Conservation (phyloP, 1,140 invertebrate genomes). For the Scaptomyza montana region DNA sequence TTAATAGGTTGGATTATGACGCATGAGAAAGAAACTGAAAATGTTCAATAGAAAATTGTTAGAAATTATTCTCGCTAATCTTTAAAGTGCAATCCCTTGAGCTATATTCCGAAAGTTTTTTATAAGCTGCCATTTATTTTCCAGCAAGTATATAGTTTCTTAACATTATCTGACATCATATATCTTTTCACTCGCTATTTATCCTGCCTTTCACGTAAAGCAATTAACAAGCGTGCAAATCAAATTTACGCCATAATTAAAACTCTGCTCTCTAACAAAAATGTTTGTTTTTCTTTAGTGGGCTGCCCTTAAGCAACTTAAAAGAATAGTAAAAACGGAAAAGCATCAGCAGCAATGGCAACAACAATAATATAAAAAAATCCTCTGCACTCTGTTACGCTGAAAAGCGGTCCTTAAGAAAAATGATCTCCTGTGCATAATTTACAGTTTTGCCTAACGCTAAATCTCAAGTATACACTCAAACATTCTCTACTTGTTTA, state of each 20-base stretch:
- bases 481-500: conserved; percentile 81
- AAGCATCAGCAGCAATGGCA: conserved; percentile 16
- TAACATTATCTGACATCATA: conserved; percentile 5
- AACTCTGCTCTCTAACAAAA: conserved; percentile 61
- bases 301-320: conserved; percentile 14
- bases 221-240: conserved; percentile 74
- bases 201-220: conserved; percentile 18
- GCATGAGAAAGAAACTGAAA: neutral
- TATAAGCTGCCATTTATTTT: no score
- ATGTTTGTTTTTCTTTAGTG: conserved; percentile 51
- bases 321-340: conserved; percentile 46
- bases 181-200: neutral
- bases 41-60: no score
- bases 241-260: conserved; percentile 80
- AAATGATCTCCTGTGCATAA: conserved; percentile 82
- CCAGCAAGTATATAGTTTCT: neutral
- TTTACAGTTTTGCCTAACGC: conserved; percentile 77
- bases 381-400: conserved; percentile 15
- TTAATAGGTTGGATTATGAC: neutral
- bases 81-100: no score
- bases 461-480: conserved; percentile 79
- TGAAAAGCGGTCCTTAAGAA: conserved; percentile 51
- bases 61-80: no score
- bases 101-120: no score
- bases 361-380: neutral